Evolutionary conservation across 1,140 invertebrate genomes (phyloP), one percentile per base, ranked within the genome.

Genomic region (Chlorops oryzae): DNA sequence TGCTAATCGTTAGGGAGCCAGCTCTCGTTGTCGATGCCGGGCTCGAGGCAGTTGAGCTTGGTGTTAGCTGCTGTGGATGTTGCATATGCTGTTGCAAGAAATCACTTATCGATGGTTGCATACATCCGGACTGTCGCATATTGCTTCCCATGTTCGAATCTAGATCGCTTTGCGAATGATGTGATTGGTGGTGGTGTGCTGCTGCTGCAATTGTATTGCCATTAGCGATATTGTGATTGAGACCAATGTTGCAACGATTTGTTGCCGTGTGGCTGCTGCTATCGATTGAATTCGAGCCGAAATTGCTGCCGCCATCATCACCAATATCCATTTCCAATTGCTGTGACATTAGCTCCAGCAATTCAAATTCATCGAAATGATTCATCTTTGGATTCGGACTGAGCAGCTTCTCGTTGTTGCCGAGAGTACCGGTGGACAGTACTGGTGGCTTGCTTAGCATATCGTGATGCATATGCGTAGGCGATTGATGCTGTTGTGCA

Each of bases 321-420:
- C 65, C 60, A 49, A 72, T 72, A 49, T 72, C 69, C 69, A 72
- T 72, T 42, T 71, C 68, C 44, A 71, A 55, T 42, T 71, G 69
- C 49, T 70, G 68, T 27, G 68, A 67, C 65, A 72, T 72, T 37
- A 72, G 50, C 38, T 71, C 69, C 28, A 72, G 53, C 45, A 72
- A 44, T 44, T 71, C 69, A 25, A 65, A 61, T 41, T 72, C 69
- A 54, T 71, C 69, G 22, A 69, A 72, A 46, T 67, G 68, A 56
- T 71, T 64, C 9, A 71, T 40, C 43, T 72, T 70, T 23, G 58
- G 59, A 18, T 65, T 59, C 22, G 59, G 58, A 43, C 53, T 58
- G 12, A 3, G 21, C 12, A n/a, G 39, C 9, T 15, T n/a, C 34
- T 28, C 32, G 23, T n/a, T 6, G 17, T 27, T 34, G 17, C n/a